Evolutionary conservation across 2,888 invertebrate species (phyloP).

Genomic region (Cheilosia scutellata): DNA sequence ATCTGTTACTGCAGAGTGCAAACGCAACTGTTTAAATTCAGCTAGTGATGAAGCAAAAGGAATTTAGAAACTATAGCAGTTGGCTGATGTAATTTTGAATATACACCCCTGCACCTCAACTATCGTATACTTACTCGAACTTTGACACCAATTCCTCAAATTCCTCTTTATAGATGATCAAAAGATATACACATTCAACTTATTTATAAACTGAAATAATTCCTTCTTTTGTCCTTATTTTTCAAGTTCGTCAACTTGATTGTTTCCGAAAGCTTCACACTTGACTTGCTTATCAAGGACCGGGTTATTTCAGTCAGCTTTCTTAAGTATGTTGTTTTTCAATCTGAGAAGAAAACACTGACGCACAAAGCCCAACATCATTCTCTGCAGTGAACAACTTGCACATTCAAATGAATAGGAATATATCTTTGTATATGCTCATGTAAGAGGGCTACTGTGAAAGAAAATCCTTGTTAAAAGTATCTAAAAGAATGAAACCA

Average conservation of each 20-base stretch:
- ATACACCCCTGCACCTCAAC: too few species aligned
- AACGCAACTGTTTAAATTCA: too few species aligned
- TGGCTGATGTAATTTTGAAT: too few species aligned
- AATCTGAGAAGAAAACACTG: slow-evolving; percentile 14
- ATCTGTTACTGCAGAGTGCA: too few species aligned
- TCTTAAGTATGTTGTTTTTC: slow-evolving; percentile 29
- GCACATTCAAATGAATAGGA: slow-evolving; percentile 40
- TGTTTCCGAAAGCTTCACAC: slow-evolving; percentile 39
- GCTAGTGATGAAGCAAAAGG: too few species aligned
- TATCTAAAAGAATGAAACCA: slow-evolving; percentile 79
- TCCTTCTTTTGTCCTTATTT: not conserved
- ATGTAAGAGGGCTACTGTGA: slow-evolving; percentile 24
- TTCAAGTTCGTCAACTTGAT: slow-evolving; percentile 12
- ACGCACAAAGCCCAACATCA: slow-evolving; percentile 14
- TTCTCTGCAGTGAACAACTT: slow-evolving; percentile 46
- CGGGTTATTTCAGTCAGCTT: slow-evolving; percentile 22
- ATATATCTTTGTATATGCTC: slow-evolving; percentile 26
- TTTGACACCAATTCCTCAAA: too few species aligned
- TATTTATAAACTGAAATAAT: not conserved
- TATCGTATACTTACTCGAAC: too few species aligned
- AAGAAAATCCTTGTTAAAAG: slow-evolving; percentile 50
- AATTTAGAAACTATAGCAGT: too few species aligned
- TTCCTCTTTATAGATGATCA: too few species aligned
- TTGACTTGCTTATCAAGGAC: slow-evolving; percentile 41
- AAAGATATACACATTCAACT: too few species aligned